These are phyloP conservation scores for Lepus oiostolus DNA, from an alignment of 2,797 vertebrate species.

Conservation along the genomic window DNA sequence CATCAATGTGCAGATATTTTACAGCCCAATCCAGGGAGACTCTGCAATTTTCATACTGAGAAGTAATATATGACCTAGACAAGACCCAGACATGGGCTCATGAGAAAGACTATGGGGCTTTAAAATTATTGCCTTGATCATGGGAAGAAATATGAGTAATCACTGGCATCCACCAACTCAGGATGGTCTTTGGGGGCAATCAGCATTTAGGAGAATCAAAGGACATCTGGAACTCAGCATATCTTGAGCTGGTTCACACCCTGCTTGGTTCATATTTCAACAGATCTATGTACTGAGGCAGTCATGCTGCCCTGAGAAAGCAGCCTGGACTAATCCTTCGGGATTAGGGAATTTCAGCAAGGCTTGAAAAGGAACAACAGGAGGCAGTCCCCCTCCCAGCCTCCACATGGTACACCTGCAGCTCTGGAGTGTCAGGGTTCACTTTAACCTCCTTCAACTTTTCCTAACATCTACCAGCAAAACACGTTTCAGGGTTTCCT, in stretches of 20 bases:
- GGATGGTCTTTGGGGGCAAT: conserved; percentile 85
- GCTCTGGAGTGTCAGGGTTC: not conserved
- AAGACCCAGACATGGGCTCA: conserved; percentile 84
- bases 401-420: conserved; percentile 42
- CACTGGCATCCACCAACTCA: conserved; percentile 75
- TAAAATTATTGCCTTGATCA: conserved; percentile 85
- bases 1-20: conserved; percentile 82
- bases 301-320: conserved; percentile 45
- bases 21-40: conserved; percentile 83
- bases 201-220: conserved; percentile 78
- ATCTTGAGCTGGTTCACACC: conserved; percentile 80
- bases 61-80: conserved; percentile 87
- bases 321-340: conserved; percentile 54
- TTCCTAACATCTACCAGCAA: not conserved
- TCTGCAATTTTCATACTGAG: conserved; percentile 85
- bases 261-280: conserved; percentile 84
- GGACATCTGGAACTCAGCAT: conserved; percentile 85
- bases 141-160: conserved; percentile 86
- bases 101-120: conserved; percentile 83
- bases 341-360: conserved; percentile 64
- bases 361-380: conserved; percentile 47
- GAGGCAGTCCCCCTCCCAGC: conserved; percentile 28
- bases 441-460: conserved; percentile 6
- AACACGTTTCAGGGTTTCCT: conserved; percentile 10
- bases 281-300: conserved; percentile 76